Evolutionary conservation across 2,888 invertebrate genomes (phyloP).

Genomic region (Crepidodera aurea): DNA sequence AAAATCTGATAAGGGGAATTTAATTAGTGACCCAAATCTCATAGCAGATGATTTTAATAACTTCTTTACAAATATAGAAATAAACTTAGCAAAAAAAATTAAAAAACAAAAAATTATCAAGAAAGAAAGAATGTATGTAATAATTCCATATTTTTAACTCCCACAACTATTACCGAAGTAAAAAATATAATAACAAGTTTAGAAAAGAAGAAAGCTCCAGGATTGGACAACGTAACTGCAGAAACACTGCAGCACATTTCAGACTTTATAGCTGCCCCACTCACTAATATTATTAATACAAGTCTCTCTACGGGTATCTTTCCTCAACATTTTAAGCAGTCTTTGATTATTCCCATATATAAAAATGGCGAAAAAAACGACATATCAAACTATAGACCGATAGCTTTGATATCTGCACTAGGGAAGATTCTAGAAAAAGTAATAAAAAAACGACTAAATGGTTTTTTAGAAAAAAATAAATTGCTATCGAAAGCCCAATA

Average conservation of each 20-base stretch:
- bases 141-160: constrained; percentile 1
- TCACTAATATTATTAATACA: constrained; percentile 3
- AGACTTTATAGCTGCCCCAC: not conserved
- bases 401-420: not conserved
- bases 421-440: constrained; percentile 9
- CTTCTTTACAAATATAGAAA: constrained; percentile 1
- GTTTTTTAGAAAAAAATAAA: not conserved
- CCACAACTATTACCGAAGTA: not conserved
- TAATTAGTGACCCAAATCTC: too few species aligned
- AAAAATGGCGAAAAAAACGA: constrained; percentile 14
- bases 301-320: constrained; percentile 3
- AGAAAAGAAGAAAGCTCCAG: constrained; percentile 9
- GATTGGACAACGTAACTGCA: constrained; percentile 1
- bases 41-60: constrained; percentile 8
- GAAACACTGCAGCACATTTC: constrained; percentile 1
- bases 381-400: constrained; percentile 9
- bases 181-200: constrained; percentile 2
- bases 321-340: not conserved
- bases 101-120: not conserved
- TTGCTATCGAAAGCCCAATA: not conserved
- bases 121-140: not conserved
- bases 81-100: not conserved
- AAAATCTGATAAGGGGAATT: too few species aligned
- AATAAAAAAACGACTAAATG: not conserved
- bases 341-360: constrained; percentile 1